Evolutionary conservation across 2,888 invertebrate species (phyloP).

Genomic region (Opisthograptis luteolata): DNA sequence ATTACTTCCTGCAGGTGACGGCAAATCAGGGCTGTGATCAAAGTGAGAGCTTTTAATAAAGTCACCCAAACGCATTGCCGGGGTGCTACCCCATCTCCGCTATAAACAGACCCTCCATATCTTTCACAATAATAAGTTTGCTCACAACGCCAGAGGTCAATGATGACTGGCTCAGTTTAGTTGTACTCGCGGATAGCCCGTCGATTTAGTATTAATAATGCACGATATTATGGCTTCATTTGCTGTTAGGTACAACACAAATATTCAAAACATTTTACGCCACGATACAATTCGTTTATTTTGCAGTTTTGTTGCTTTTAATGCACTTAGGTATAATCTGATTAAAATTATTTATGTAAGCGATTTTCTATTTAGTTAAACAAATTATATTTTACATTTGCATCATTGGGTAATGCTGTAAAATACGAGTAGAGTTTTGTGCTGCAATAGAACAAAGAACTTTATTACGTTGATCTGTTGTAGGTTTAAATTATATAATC

Average conservation of each 20-base stretch:
- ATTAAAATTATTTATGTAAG: slow-evolving; percentile 15
- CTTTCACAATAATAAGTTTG: slow-evolving; percentile 12
- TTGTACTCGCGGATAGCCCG: slow-evolving; percentile 23
- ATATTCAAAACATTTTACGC: slow-evolving; percentile 24
- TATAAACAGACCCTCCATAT: slow-evolving; percentile 24
- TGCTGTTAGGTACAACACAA: slow-evolving; percentile 17
- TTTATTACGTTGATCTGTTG: too few species aligned
- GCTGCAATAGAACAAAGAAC: too few species aligned
- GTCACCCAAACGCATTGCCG: slow-evolving; percentile 51
- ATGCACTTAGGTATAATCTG: slow-evolving; percentile 4
- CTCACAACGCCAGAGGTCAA: slow-evolving; percentile 17
- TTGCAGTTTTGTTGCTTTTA: slow-evolving; percentile 19
- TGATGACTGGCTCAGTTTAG: slow-evolving; percentile 5
- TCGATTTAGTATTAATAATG: slow-evolving; percentile 32
- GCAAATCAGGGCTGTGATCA: slow-evolving; percentile 70
- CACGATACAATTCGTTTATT: slow-evolving; percentile 14
- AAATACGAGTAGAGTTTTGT: too few species aligned
- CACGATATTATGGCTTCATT: slow-evolving; percentile 29
- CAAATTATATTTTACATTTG: neutral
- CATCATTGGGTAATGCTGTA: too few species aligned
- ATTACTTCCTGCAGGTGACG: slow-evolving; percentile 79
- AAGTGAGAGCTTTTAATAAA: slow-evolving; percentile 81
- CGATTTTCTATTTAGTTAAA: neutral
- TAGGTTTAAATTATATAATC: neutral
- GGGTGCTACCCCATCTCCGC: slow-evolving; percentile 17